These are phyloP conservation scores for Atlantisia rogersi DNA, from an alignment of 2,113 vertebrate species.

Conservation along the genomic window DNA sequence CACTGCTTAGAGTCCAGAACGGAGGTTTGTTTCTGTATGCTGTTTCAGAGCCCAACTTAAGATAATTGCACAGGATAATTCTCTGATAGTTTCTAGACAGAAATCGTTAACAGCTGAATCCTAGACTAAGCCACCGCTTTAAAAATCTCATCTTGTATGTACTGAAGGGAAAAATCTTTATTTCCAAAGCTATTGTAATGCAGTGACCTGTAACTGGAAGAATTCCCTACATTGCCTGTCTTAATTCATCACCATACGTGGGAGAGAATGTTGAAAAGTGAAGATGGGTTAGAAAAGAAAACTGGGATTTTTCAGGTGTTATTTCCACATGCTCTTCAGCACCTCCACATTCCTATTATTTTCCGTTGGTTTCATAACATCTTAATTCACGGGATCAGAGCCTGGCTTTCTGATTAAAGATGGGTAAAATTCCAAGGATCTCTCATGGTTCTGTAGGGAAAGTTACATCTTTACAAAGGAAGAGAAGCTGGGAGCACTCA, in stretches of 20 bases:
- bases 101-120: not conserved
- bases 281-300: slow-evolving; percentile 54
- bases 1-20: not conserved
- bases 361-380: slow-evolving; percentile 61
- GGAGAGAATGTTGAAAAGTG: slow-evolving; percentile 47
- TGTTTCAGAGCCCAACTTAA: not conserved
- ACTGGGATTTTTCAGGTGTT: slow-evolving; percentile 34
- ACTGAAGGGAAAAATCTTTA: slow-evolving; percentile 32
- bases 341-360: slow-evolving; percentile 12
- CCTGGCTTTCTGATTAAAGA: slow-evolving; percentile 51
- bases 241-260: slow-evolving; percentile 59
- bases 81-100: not conserved
- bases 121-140: slow-evolving; percentile 10
- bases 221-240: slow-evolving; percentile 39
- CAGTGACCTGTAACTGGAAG: slow-evolving; percentile 53
- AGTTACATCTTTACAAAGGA: not conserved
- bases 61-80: not conserved
- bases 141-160: slow-evolving; percentile 39
- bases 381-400: slow-evolving; percentile 43
- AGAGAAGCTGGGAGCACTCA: not conserved
- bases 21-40: not conserved
- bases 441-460: slow-evolving; percentile 9
- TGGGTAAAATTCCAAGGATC: slow-evolving; percentile 40
- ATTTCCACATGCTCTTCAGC: slow-evolving; percentile 16
- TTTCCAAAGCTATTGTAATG: slow-evolving; percentile 46